These are phyloP conservation scores for Pseudomugil gertrudae DNA, from an alignment of 2,797 vertebrate genomes.

Conservation along the genomic window DNA sequence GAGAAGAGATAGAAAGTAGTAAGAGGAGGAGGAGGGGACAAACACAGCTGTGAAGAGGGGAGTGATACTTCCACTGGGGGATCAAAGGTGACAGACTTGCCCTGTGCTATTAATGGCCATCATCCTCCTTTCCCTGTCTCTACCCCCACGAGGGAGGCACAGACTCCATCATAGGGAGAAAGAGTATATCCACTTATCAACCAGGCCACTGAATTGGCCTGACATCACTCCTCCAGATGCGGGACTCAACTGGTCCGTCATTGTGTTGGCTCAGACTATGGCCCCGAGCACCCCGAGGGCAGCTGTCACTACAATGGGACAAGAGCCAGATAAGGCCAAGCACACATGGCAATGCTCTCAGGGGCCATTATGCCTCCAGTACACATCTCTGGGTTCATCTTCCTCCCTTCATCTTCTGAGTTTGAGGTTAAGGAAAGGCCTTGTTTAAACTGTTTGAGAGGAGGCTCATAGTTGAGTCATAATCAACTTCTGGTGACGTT, in stretches of 20 bases:
- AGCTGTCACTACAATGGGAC: conserved; percentile 70
- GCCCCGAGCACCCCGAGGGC: conserved; percentile 62
- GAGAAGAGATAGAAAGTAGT: conserved; percentile 28
- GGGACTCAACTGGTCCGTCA: conserved; percentile 45
- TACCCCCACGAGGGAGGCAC: conserved; percentile 34
- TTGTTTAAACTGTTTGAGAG: conserved; percentile 56
- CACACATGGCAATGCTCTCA: conserved; percentile 79
- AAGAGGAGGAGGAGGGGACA: conserved; percentile 41
- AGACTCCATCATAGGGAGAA: conserved; percentile 32
- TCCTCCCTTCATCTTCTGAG: conserved; percentile 72
- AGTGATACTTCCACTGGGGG: conserved; percentile 62
- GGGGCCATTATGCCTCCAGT: conserved; percentile 61
- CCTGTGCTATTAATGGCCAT: conserved; percentile 53
- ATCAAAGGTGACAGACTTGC: conserved; percentile 71
- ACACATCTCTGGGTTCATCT: conserved; percentile 58
- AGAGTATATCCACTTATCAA: conserved; percentile 35
- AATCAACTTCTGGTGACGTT: conserved; percentile 63
- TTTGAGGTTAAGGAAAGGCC: conserved; percentile 61
- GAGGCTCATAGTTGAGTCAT: conserved; percentile 54
- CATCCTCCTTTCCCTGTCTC: conserved; percentile 33
- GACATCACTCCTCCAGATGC: conserved; percentile 61
- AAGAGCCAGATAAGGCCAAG: conserved; percentile 63
- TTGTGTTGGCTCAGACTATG: conserved; percentile 40
- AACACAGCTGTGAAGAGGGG: conserved; percentile 71
- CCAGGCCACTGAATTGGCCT: conserved; percentile 46